Conservation (phyloP, 2,888 invertebrate genomes). For the Aleiodes testaceus region DNA sequence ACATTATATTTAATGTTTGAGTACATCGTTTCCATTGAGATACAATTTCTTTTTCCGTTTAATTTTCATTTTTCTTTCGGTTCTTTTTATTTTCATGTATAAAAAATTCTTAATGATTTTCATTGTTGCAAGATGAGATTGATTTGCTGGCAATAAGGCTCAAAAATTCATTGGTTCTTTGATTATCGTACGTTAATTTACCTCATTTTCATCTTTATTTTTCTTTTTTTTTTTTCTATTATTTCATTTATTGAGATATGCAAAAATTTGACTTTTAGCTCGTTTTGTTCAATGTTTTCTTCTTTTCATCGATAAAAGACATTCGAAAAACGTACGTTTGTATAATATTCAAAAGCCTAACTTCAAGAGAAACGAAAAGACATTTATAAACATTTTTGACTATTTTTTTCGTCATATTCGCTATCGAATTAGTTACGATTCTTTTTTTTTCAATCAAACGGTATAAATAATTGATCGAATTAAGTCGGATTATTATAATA, state of each 20-base stretch:
- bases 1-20: conserved; percentile 38
- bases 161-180: conserved; percentile 47
- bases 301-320: conserved; percentile 5
- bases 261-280: conserved; percentile 41
- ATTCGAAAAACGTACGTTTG: conserved; percentile 7
- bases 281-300: conserved; percentile 4
- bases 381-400: not conserved
- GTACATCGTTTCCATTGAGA: conserved; percentile 42
- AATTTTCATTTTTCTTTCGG: conserved; percentile 7
- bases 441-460: not conserved
- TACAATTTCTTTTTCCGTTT: conserved; percentile 48
- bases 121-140: conserved; percentile 34
- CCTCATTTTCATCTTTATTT: not conserved
- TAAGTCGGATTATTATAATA: conserved; percentile 6
- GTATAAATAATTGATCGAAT: not conserved
- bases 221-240: not conserved
- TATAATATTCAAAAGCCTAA: conserved; percentile 25
- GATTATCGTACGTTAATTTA: conserved; percentile 41
- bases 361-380: not conserved
- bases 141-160: conserved; percentile 43
- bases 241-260: conserved; percentile 33
- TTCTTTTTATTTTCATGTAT: conserved; percentile 14
- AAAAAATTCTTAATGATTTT: conserved; percentile 33
- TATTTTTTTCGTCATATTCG: not conserved
- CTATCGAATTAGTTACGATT: not conserved